Base-by-base conservation (phyloP, 2,113 vertebrate genomes). In the Columba livia region DNA sequence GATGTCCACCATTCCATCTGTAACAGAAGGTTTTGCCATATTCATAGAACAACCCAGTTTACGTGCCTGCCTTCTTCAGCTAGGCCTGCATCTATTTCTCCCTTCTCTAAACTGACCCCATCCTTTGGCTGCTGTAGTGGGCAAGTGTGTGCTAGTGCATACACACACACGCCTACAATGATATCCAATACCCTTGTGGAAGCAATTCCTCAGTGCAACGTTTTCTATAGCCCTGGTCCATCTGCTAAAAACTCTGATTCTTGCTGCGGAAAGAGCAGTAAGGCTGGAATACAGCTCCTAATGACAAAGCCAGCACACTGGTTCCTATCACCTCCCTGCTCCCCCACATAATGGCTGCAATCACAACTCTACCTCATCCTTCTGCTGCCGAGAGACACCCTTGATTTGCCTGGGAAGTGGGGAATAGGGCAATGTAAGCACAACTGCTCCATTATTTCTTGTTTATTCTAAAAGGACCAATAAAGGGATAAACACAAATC, bases 401-500 rank as follows among this genome's bases (percentile, higher is more conserved):
- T 86, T 84, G 72, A 90, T 94, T 94, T 94, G 57, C 75, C 50
- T 88, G 61, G 82, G 56, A 95, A 86, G 75, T 23, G 25, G 61
- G 93, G 85, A 96, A 90, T 61, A 86, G 88, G 51, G 79, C 77
- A 90, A 32, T 69, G 57, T 61, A 92, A 90, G 79, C 26, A 83
- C 38, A 96, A 88, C 26, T 25, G 61, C 15, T 86, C 57, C 20
- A 74, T 92, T 91, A 84, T 86, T 94, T 93, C 88, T 84, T 94
- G 53, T 89, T 95, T 94, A 89, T 85, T 96, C 80, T 93, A 79
- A 90, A 94, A 94, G 77, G 79, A 70, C 62, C 53, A 74, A 84
- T 92, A 93, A 90, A 82, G 51, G 38, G 67, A 95, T 72, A 93
- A 92, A 89, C 57, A 88, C 66, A 84, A 74, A 92, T 74, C 82